Percentiles rank a stretch among this genome's conserved stretches.
phyloP scores from a whole-genome alignment of 2,113 vertebrate genomes.

The Oxygymnocypris stewartii region DNA sequence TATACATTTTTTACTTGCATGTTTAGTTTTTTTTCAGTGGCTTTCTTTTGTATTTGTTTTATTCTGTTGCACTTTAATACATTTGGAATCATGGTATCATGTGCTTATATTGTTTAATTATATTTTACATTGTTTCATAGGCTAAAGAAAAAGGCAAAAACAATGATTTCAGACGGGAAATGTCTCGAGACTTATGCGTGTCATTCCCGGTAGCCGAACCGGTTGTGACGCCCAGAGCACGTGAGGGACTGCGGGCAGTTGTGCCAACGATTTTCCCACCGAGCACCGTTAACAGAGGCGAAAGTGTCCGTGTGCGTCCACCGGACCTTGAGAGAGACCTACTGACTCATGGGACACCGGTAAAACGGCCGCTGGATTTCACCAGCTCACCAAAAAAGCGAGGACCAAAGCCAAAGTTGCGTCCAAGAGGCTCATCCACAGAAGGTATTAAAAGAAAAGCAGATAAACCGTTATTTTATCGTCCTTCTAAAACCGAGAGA shows the following conservation, averaged over 20 bases:
- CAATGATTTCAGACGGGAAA: slow-evolving; percentile 89
- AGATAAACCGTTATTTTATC: slow-evolving; percentile 75
- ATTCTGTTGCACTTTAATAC: not conserved
- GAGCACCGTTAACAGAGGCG: slow-evolving; percentile 80
- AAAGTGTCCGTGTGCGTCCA: slow-evolving; percentile 69
- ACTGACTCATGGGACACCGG: slow-evolving; percentile 11
- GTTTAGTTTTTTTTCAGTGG: not conserved
- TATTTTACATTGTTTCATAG: slow-evolving; percentile 61
- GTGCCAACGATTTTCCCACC: slow-evolving; percentile 81
- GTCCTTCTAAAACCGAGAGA: slow-evolving; percentile 57
- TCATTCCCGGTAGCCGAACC: slow-evolving; percentile 87
- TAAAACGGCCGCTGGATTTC: slow-evolving; percentile 60
- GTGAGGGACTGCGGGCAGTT: slow-evolving; percentile 90
- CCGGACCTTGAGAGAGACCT: slow-evolving; percentile 66
- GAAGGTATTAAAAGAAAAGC: slow-evolving; percentile 73
- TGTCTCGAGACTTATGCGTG: slow-evolving; percentile 82
- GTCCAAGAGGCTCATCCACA: slow-evolving; percentile 45
- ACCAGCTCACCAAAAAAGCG: slow-evolving; percentile 79
- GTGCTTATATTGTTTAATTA: slow-evolving; percentile 18
- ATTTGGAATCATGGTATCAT: not conserved
- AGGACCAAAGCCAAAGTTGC: slow-evolving; percentile 83
- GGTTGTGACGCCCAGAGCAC: slow-evolving; percentile 84
- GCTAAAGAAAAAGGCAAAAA: slow-evolving; percentile 91
- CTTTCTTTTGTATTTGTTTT: not conserved
- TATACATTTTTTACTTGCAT: not conserved